Conservation (phyloP, 2,888 invertebrate species). For the Timandra comae region DNA sequence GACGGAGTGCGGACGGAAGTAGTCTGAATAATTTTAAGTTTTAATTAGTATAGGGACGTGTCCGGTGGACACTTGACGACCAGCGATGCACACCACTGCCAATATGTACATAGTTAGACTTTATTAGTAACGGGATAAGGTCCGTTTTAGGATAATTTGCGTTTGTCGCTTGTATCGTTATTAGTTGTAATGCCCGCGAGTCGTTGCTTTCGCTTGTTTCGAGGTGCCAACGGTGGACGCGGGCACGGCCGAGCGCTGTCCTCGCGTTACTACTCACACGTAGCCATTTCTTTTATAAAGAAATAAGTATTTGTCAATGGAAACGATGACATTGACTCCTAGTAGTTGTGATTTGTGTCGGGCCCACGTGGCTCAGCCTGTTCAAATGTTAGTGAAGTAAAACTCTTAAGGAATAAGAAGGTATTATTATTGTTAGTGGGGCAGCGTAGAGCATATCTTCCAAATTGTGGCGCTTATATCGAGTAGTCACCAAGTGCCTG, state of each 20-base stretch:
- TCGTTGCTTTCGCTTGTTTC: conserved; percentile 16
- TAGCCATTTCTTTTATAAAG: too few species aligned
- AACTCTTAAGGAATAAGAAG: too few species aligned
- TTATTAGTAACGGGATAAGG: conserved; percentile 22
- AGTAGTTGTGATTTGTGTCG: too few species aligned
- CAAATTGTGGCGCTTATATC: conserved; percentile 16
- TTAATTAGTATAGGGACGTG: conserved; percentile 9
- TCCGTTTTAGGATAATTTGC: conserved; percentile 41
- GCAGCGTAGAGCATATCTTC: conserved; percentile 17
- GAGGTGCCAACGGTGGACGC: conserved; percentile 27
- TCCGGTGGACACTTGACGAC: conserved; percentile 39
- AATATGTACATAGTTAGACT: conserved; percentile 61
- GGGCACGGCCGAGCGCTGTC: conserved; percentile 7
- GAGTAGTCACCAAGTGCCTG: conserved; percentile 56
- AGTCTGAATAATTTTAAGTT: conserved; percentile 53
- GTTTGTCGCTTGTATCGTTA: conserved; percentile 33
- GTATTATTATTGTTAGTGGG: too few species aligned
- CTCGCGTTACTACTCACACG: conserved; percentile 6
- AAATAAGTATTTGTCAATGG: too few species aligned
- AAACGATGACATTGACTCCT: too few species aligned
- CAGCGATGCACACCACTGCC: conserved; percentile 70
- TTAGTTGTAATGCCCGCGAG: conserved; percentile 32
- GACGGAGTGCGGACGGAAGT: conserved; percentile 25
- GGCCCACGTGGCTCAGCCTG: too few species aligned
- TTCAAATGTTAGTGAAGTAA: too few species aligned